Percentiles rank a stretch among this genome's conserved stretches.
phyloP scores from a whole-genome alignment of 2,888 invertebrate genomes.

The Andricus quercusramuli region DNA sequence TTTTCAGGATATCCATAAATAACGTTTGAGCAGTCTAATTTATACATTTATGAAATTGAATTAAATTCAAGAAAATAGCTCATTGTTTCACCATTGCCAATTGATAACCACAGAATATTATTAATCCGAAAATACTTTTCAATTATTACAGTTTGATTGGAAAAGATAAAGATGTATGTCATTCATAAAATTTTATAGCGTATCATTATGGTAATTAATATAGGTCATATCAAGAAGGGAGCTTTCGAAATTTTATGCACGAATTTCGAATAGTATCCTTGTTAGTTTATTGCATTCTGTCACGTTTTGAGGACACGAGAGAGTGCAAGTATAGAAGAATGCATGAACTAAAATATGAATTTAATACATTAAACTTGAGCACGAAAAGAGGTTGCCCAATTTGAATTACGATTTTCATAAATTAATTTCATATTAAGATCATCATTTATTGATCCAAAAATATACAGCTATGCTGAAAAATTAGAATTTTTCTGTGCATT shows the following conservation, averaged over 20 bases:
- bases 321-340: background rate
- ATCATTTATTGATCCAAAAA: too few species aligned
- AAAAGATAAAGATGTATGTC: background rate
- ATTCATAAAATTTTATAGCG: background rate
- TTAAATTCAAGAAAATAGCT: too few species aligned
- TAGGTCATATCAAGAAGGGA: background rate
- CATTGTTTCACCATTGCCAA: too few species aligned
- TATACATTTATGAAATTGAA: too few species aligned
- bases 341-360: background rate
- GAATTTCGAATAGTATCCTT: background rate
- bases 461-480: too few species aligned
- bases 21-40: too few species aligned
- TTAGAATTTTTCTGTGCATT: background rate
- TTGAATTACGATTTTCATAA: background rate
- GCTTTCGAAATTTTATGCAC: conserved; percentile 6
- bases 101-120: too few species aligned
- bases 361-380: background rate
- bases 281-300: conserved; percentile 1
- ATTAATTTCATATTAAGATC: too few species aligned
- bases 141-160: too few species aligned
- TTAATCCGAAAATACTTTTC: too few species aligned
- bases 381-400: background rate
- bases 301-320: background rate
- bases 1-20: too few species aligned
- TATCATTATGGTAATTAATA: conserved; percentile 2